Conservation (phyloP, 92 coral and sea anemone genomes). For the Epizoanthus fatuus region DNA sequence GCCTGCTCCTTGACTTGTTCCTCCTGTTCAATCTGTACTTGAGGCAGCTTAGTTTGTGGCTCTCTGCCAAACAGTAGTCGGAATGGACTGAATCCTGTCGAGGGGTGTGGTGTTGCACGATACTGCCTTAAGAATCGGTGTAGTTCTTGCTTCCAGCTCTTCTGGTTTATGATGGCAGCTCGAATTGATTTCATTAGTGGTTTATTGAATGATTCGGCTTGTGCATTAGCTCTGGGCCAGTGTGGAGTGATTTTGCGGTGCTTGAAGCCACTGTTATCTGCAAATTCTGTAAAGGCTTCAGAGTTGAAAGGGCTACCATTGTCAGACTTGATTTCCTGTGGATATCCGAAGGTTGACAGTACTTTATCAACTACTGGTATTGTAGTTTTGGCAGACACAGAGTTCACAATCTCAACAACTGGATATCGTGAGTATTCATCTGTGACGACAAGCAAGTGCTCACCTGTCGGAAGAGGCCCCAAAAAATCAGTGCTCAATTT, state of each 20-base stretch:
- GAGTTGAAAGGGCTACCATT: constrained; percentile 44
- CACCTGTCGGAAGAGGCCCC: constrained; percentile 17
- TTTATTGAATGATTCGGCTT: constrained; percentile 55
- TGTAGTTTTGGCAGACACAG: background rate
- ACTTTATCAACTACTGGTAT: constrained; percentile 25
- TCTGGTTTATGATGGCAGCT: constrained; percentile 18
- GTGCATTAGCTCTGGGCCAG: constrained; percentile 50
- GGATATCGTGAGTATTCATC: constrained; percentile 44
- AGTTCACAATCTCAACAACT: constrained; percentile 18
- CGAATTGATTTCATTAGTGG: constrained; percentile 48
- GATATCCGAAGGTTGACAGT: constrained; percentile 42
- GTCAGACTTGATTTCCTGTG: constrained; percentile 31
- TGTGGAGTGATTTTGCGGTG: constrained; percentile 32
- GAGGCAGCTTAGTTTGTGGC: constrained; percentile 27
- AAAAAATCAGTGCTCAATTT: background rate
- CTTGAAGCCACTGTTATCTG: constrained; percentile 7
- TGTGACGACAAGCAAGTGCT: constrained; percentile 10
- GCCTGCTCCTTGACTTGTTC: background rate
- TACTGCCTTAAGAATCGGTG: constrained; percentile 30
- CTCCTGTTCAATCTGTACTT: background rate
- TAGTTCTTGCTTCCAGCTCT: constrained; percentile 34
- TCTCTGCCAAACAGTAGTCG: constrained; percentile 31
- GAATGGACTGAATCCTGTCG: constrained; percentile 23
- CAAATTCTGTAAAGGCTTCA: background rate
- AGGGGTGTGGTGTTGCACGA: constrained; percentile 32